Conservation (phyloP, 2,888 invertebrate species). For the Timema cristinae region DNA sequence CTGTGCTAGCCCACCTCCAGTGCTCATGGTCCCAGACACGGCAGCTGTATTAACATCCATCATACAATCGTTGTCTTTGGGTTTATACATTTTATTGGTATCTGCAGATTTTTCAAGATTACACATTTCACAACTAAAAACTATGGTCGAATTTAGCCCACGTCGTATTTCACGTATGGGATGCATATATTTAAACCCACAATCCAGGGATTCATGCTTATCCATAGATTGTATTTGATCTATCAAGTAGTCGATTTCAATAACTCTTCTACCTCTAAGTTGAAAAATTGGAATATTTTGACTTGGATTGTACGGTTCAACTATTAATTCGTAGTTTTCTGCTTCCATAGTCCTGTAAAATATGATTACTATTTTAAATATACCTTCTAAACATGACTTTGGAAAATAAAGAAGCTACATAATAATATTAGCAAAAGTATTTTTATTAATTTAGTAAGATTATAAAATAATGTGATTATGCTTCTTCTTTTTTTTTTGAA, state of each 20-base stretch:
- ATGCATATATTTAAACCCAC: constrained; percentile 4
- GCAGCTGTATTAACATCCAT: constrained; percentile 16
- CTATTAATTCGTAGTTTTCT: too few relatives aligned
- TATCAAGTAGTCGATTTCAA: neutral
- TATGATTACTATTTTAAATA: too few relatives aligned
- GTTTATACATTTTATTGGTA: neutral
- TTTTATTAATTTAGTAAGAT: too few relatives aligned
- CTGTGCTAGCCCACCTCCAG: constrained; percentile 21
- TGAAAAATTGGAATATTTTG: too few relatives aligned
- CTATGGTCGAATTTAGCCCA: neutral
- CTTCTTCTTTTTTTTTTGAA: too few relatives aligned
- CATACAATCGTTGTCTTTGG: neutral
- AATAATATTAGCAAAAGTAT: too few relatives aligned
- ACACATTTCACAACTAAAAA: constrained; percentile 1
- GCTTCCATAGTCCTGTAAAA: too few relatives aligned
- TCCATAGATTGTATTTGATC: constrained; percentile 4
- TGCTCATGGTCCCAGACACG: constrained; percentile 24
- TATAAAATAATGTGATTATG: too few relatives aligned
- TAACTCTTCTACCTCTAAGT: neutral
- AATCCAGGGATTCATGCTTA: neutral
- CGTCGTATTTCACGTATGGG: neutral
- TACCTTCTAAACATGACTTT: too few relatives aligned
- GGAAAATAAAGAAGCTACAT: too few relatives aligned
- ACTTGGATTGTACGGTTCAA: too few relatives aligned
- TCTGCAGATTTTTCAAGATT: neutral